Evolutionary conservation across 2,113 vertebrate genomes (phyloP), one percentile per base, ranked within the genome.

Genomic region (Stegastes partitus): DNA sequence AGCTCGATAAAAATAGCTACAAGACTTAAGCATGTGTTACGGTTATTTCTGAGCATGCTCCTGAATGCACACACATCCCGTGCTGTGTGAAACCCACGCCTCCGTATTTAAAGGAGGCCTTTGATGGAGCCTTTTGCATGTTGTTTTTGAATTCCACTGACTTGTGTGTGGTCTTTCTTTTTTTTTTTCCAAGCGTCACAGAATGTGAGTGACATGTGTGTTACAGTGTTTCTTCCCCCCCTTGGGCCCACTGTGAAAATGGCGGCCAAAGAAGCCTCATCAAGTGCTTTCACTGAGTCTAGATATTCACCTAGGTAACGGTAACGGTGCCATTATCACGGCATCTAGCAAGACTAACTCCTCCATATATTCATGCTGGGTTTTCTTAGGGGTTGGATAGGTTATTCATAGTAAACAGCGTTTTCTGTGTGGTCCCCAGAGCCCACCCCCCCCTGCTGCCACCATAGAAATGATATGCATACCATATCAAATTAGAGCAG

Each of bases 401-500:
- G 53, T 78, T 74, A 68, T 82, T 85, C 77, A 51, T 53, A 37
- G 58, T 74, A 77, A 67, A 65, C 45, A 65, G 34, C 47, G 62
- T 73, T 61, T 58, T 67, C 61, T 78, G 58, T 78, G 65, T 66
- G 37, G 42, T 70, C 71, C 70, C 77, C 57, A 14, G 74, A 77
- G 51, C 49, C 74, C 72, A 19, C 39, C 44, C 65, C 45, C 61
- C 75, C 55, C 79, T 42, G 37, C 56, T 51, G 37, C 68, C 50
- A 10, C 58, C 22, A 56, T 57, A 57, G 37, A 61, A 64, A 78
- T 68, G 59, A 70, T 67, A 53, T 81, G 77, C 84, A 79, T 50
- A 81, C 84, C 55, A 53, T 74, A 70, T 76, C 72, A 74, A 58
- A 81, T 78, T 49, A 81, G 80, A 68, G 56, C 49, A 53, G 74